These are phyloP conservation scores for Papilio gigon DNA, from an alignment of 2,888 invertebrate genomes.

Conservation along the genomic window DNA sequence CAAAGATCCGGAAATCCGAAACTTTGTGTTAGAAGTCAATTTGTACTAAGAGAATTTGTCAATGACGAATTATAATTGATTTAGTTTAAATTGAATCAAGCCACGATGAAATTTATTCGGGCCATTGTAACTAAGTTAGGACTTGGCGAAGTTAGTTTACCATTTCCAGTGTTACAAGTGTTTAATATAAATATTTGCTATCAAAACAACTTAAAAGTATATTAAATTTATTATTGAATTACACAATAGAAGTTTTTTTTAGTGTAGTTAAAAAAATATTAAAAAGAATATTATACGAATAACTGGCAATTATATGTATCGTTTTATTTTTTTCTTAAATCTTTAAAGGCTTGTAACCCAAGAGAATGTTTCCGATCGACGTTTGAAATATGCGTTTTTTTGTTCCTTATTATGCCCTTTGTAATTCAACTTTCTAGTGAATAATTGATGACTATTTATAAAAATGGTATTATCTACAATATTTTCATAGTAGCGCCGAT, in stretches of 20 bases:
- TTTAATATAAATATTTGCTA: slow-evolving; percentile 10
- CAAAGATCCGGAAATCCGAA: slow-evolving; percentile 8
- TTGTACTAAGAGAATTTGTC: slow-evolving; percentile 26
- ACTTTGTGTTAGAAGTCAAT: slow-evolving; percentile 29
- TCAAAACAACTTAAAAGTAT: neutral
- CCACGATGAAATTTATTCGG: slow-evolving; percentile 21
- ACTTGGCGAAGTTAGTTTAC: slow-evolving; percentile 3
- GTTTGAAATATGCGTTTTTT: too few species aligned
- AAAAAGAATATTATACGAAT: neutral
- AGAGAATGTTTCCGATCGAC: too few species aligned
- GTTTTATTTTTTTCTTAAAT: too few species aligned
- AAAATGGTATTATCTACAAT: too few species aligned
- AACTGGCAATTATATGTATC: too few species aligned
- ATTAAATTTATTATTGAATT: neutral
- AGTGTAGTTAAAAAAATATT: neutral
- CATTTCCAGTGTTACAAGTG: slow-evolving; percentile 6
- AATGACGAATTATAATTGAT: slow-evolving; percentile 34
- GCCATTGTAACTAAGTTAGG: slow-evolving; percentile 3
- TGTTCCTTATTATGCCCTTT: too few species aligned
- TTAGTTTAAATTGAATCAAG: slow-evolving; percentile 30
- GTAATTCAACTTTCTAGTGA: too few species aligned
- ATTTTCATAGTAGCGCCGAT: slow-evolving; percentile 3
- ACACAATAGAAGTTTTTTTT: neutral
- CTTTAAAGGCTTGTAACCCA: too few species aligned
- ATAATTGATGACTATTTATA: too few species aligned